Evolutionary conservation across 2,113 vertebrate genomes (phyloP), one percentile per base, ranked within the genome.

Genomic region (Cyphomyrus plagiostoma): DNA sequence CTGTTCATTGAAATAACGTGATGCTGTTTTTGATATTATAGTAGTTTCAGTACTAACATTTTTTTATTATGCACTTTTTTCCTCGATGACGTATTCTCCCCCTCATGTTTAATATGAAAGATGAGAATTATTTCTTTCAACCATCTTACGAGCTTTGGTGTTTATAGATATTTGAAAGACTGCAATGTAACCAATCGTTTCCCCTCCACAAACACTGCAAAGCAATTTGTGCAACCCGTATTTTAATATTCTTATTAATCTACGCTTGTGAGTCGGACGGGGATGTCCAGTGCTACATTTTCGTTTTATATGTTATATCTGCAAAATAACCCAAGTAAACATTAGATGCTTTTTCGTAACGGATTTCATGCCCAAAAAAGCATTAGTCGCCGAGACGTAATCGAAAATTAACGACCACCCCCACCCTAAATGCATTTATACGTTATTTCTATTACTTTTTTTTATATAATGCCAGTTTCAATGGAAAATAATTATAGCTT

Each of bases 21-120:
- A 83, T 83, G 80, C 35, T 42, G 46, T 80, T 80, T 80, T 80
- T 80, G 35, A 80, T 42, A 39, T 77, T 77, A 80, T 48, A 84
- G 82, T 48, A 84, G 45, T 49, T 48, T 86, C 45, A 86, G 45
- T 86, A 49, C 83, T 86, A 86, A 50, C 46, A 85, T 85, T 85
- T 46, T 46, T 85, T 84, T 45, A 23, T 39, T 21, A 23, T 3
- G 23, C 45, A 46, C 10, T 48, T 84, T 45, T 3, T 83, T 23
- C 80, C 21, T 39, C 19, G 35, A 84, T 48, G 7, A n/a, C 23
- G 45, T 49, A 48, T 85, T 85, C 49, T 19, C 23, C 6, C 8
- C 23, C 0, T 84, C 4, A 30, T 56, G 26, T 87, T 53, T 87
- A 35, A 56, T 87, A 26, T 53, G 49, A 87, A 35, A 50, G 26